Percentiles rank a stretch among this genome's conserved stretches.
These are phyloP conservation scores for Brachymystax lenok DNA, from an alignment of 2,797 vertebrate species.

Conservation along the genomic window DNA sequence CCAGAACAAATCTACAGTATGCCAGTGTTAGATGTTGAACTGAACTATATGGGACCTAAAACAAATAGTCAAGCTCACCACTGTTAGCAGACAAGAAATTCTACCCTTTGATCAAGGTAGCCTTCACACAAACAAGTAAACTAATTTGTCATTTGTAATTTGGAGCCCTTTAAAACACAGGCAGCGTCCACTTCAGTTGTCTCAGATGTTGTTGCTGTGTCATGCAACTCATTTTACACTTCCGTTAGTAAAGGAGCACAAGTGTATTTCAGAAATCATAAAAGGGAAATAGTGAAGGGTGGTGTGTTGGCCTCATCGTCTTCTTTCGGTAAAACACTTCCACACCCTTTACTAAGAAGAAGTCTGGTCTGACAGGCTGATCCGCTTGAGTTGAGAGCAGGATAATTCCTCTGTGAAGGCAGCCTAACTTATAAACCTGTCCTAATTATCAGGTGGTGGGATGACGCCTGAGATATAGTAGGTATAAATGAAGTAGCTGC, in stretches of 20 bases:
- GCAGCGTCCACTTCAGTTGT: background rate
- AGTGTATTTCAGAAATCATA: no score
- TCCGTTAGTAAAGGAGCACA: no score
- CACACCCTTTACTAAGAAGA: background rate
- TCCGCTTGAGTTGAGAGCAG: background rate
- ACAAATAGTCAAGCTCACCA: background rate
- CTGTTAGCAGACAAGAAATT: background rate
- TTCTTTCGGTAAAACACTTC: slow-evolving; percentile 11
- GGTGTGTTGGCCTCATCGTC: background rate
- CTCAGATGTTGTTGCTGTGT: background rate
- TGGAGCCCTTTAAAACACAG: background rate
- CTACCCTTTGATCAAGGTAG: background rate
- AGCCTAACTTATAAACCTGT: background rate
- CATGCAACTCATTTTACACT: background rate
- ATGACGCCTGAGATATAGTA: background rate
- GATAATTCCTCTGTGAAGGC: background rate
- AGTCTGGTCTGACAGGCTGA: background rate
- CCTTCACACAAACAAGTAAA: background rate
- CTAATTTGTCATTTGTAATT: background rate
- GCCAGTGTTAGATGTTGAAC: background rate
- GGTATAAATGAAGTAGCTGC: background rate
- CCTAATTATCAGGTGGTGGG: background rate
- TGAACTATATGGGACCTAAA: background rate
- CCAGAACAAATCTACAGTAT: slow-evolving; percentile 6
- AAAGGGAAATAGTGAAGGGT: background rate